Conservation (phyloP, 2,113 vertebrate genomes). For the Malurus elegans region DNA sequence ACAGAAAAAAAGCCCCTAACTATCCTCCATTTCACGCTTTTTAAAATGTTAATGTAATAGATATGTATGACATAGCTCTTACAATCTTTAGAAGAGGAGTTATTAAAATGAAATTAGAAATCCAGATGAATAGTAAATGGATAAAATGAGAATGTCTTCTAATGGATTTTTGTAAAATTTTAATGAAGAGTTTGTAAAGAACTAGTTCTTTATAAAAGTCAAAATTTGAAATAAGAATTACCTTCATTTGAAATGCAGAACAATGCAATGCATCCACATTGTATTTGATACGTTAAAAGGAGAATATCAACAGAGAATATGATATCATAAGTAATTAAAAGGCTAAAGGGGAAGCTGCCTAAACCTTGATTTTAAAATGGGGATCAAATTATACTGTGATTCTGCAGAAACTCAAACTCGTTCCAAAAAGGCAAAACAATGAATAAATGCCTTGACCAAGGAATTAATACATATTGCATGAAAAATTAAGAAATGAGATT, state of each 20-base stretch:
- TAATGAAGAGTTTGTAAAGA: conserved; percentile 25
- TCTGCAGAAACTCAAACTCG: not conserved
- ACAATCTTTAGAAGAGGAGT: not conserved
- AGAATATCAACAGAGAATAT: not conserved
- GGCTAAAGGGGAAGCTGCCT: not conserved
- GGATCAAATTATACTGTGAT: not conserved
- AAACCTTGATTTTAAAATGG: not conserved
- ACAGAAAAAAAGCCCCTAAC: not conserved
- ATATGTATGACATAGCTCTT: not conserved
- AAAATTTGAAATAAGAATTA: conserved; percentile 15
- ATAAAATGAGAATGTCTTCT: not conserved
- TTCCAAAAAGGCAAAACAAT: not conserved
- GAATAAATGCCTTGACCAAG: not conserved
- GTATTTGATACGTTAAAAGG: not conserved
- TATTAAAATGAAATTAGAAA: conserved; percentile 50
- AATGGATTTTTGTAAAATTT: conserved; percentile 6
- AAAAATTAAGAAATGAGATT: not conserved
- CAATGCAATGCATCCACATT: not conserved
- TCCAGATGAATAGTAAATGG: not conserved
- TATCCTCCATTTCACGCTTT: not conserved
- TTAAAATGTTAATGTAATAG: not conserved
- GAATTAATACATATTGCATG: not conserved
- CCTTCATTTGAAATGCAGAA: not conserved
- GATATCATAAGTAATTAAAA: not conserved
- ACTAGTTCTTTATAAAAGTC: not conserved